Percentiles rank a stretch among this genome's conserved stretches.
Conservation (phyloP, 2,888 invertebrate genomes). For the Aplocera efformata region DNA sequence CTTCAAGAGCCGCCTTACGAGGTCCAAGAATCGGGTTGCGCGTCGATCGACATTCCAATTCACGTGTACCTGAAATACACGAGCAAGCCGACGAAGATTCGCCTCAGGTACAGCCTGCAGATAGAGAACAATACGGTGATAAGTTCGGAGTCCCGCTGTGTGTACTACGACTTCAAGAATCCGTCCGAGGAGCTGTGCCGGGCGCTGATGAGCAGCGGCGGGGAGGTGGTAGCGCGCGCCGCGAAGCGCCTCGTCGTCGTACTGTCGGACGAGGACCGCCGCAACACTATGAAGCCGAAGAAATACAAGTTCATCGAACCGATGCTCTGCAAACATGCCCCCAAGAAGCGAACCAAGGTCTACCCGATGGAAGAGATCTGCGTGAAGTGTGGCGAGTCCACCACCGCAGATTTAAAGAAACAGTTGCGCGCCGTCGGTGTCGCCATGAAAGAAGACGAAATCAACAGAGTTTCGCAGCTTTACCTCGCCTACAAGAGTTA, state of each 20-base stretch:
- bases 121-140: conserved; percentile 64
- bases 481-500: conserved; percentile 59
- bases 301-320: conserved; percentile 62
- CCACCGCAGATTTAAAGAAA: conserved; percentile 56
- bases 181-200: conserved; percentile 60
- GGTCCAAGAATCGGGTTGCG: conserved; percentile 73
- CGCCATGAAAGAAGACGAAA: conserved; percentile 65
- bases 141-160: conserved; percentile 59
- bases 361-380: conserved; percentile 56
- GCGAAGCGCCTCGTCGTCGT: conserved; percentile 51
- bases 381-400: conserved; percentile 59
- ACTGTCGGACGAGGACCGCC: conserved; percentile 46
- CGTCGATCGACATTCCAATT: conserved; percentile 71
- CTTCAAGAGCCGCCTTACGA: conserved; percentile 76
- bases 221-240: conserved; percentile 57
- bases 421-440: conserved; percentile 55
- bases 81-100: conserved; percentile 66
- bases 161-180: conserved; percentile 69
- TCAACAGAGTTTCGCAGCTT: conserved; percentile 57
- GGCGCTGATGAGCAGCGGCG: conserved; percentile 67
- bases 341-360: conserved; percentile 42
- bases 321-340: conserved; percentile 48
- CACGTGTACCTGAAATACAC: conserved; percentile 72
- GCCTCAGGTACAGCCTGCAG: conserved; percentile 63
- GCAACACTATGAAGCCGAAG: conserved; percentile 38